Evolutionary conservation across 2,888 invertebrate genomes (phyloP), one percentile per base, ranked within the genome.

Genomic region (Stenurella melanura): DNA sequence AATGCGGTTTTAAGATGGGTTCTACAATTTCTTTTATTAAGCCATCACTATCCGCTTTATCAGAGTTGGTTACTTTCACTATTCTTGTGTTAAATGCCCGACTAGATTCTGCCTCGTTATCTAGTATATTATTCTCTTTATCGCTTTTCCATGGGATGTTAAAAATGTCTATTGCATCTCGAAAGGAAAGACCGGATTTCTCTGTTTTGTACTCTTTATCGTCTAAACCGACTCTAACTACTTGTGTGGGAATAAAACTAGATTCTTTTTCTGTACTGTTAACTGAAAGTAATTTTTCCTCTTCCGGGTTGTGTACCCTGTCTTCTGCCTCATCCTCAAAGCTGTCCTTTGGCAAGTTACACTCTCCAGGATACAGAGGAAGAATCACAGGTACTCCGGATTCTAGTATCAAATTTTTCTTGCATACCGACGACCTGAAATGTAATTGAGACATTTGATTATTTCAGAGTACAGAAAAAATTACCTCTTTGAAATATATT

Each of bases 321-420:
- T 80, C 82, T 18, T 80, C 79, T 64, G 83, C 78, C 56, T 82
- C 76, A 21, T 83, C 78, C 26, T 82, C 75, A 26, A 67, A 69
- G 15, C 70, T 30, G 15, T 92, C 92, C 84, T 91, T 90, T 67
- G 93, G 93, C 79, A 94, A 89, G 87, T 93, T 93, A 86, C 97
- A 97, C 83, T 96, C 93, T 3, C 96, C 96, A 0, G 95, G 93
- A 84, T 94, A 93, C 1, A 97, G 91, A 0, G 94, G 94, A 79
- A 97, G 89, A 71, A 93, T 93, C 0, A 95, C 92, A 0, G 96
- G 92, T 73, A 92, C 92, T 9, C 95, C 96, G 0, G 96, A 94
- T 81, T 94, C 92, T 34, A 97, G 89, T 72, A 93, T 92, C 38
- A 96, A 90, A 71, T 93, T 94, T 81, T 94, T 93, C 83, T 94